Percentiles rank a stretch among this genome's conserved stretches.
Conservation (phyloP, 2,888 invertebrate species). For the Julus scandinavius region DNA sequence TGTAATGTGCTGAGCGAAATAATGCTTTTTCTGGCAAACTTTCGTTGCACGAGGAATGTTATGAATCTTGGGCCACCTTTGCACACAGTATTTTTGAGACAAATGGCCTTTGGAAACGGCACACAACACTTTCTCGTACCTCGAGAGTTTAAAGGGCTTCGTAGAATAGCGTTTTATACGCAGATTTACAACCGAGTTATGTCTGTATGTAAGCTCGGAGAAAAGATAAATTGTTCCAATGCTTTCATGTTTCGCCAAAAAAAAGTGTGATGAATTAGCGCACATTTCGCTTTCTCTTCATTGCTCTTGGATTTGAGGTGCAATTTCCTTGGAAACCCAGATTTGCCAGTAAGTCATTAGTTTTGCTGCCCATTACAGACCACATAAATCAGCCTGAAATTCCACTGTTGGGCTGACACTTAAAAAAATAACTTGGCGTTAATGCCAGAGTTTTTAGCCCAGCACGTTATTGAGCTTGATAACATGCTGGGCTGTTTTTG, state of each 20-base stretch:
- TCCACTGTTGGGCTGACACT: not conserved
- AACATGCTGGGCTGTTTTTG: not conserved
- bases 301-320: slow-evolving; percentile 29
- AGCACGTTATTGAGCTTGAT: not conserved
- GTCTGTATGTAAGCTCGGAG: not conserved
- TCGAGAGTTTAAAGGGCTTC: not conserved
- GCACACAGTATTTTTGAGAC: not conserved
- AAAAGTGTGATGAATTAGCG: not conserved
- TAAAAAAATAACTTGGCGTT: not conserved
- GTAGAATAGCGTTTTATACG: not conserved
- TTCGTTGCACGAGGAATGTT: not conserved
- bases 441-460: slow-evolving; percentile 11
- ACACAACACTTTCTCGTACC: not conserved
- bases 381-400: slow-evolving; percentile 24
- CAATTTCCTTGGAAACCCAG: not conserved
- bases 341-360: slow-evolving; percentile 4
- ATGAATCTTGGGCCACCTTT: not conserved
- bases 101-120: not conserved
- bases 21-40: slow-evolving; percentile 22
- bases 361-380: slow-evolving; percentile 28
- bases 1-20: slow-evolving; percentile 21
- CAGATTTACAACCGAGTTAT: not conserved
- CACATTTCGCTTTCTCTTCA: not conserved
- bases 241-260: not conserved
- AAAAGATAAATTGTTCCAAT: not conserved